Evolutionary conservation across 2,113 vertebrate genomes (phyloP).

Genomic region (Chlorocebus sabaeus): DNA sequence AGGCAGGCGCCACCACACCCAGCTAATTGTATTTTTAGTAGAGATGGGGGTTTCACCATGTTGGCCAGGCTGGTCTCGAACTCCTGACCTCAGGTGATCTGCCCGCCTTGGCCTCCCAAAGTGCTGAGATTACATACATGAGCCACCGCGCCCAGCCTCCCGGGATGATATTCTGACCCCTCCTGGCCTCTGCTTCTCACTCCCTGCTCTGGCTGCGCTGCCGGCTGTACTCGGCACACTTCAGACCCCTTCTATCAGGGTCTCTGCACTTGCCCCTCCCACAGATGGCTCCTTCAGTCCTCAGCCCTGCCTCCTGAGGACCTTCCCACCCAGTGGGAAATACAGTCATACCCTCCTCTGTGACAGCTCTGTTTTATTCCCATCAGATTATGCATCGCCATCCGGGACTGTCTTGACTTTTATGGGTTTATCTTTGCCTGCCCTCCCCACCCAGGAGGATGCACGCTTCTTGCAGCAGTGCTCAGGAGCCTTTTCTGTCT

Average conservation of each 20-base stretch:
- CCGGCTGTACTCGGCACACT: background rate
- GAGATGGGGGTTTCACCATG: too few relatives aligned
- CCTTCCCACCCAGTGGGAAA: background rate
- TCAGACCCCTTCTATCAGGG: too few relatives aligned
- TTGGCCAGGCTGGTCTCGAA: too few relatives aligned
- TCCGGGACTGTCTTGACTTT: background rate
- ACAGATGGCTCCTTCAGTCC: background rate
- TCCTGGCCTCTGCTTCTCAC: fast-evolving
- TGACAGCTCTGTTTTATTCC: background rate
- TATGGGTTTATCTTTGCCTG: background rate
- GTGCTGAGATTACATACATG: too few relatives aligned
- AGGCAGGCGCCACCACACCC: too few relatives aligned
- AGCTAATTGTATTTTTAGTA: too few relatives aligned
- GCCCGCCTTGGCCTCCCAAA: too few relatives aligned
- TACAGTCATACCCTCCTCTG: background rate
- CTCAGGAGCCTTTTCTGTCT: background rate
- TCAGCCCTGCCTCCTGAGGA: background rate
- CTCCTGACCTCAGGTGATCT: too few relatives aligned
- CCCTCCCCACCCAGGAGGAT: background rate
- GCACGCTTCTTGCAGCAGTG: background rate
- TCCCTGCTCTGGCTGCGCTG: background rate
- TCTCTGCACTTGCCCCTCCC: background rate
- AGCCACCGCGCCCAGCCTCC: too few relatives aligned
- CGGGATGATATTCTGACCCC: background rate
- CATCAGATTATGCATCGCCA: background rate